phyloP scores from a whole-genome alignment of 2,797 vertebrate species.

The Syncerus caffer region DNA sequence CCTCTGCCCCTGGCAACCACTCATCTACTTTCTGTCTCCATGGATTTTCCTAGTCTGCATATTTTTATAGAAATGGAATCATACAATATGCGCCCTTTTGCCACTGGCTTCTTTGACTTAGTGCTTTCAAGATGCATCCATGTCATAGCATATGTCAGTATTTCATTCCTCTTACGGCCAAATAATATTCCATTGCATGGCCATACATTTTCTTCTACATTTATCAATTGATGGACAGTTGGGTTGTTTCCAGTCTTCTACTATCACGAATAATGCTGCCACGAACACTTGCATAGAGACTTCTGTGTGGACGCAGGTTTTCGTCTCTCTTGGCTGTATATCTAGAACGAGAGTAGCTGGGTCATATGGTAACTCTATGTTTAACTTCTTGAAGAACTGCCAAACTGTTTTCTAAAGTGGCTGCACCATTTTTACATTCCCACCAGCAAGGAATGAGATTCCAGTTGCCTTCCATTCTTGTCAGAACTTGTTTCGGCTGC shows the following conservation, averaged over 20 bases:
- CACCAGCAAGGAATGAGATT: not conserved
- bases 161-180: not conserved
- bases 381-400: not conserved
- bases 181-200: not conserved
- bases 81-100: not conserved
- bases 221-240: not conserved
- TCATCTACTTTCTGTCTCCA: not conserved
- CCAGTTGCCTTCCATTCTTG: not conserved
- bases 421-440: not conserved
- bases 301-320: not conserved
- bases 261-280: not conserved
- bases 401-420: conserved; percentile 17
- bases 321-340: not conserved
- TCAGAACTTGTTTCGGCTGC: not conserved
- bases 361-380: not conserved
- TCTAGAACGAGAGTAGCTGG: not conserved
- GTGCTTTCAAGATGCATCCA: not conserved
- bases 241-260: not conserved
- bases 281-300: not conserved
- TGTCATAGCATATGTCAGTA: not conserved
- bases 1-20: not conserved
- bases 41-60: not conserved
- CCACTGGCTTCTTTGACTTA: not conserved
- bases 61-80: not conserved
- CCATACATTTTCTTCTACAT: not conserved